Evolutionary conservation across 2,113 vertebrate species (phyloP).

Genomic region (Lepus europaeus): DNA sequence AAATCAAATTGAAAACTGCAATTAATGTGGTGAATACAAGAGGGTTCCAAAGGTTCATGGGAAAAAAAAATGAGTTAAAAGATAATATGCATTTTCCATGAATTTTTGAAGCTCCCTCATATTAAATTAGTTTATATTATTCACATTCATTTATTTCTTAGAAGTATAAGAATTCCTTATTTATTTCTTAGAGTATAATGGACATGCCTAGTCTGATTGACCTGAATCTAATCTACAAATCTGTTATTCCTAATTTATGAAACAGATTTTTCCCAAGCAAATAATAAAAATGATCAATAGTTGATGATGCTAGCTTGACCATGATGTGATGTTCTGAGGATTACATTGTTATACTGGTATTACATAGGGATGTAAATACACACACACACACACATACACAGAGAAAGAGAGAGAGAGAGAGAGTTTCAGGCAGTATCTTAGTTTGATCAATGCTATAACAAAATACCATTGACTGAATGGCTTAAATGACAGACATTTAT

Average conservation of each 20-base stretch:
- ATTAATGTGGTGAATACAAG: background rate
- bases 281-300: constrained; percentile 9
- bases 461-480: background rate
- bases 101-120: background rate
- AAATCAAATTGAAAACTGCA: constrained; percentile 16
- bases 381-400: background rate
- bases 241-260: background rate
- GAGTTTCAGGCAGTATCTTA: background rate
- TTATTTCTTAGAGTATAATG: background rate
- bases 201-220: background rate
- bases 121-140: constrained; percentile 15
- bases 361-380: background rate
- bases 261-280: constrained; percentile 29
- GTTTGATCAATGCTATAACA: background rate
- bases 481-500: background rate
- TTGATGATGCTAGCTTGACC: constrained; percentile 10
- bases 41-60: no score
- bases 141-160: background rate
- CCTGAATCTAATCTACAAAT: background rate
- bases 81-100: no score
- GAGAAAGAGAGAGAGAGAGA: background rate
- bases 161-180: background rate
- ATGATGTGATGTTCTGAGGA: background rate
- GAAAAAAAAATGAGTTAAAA: no score
- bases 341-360: background rate